These are phyloP conservation scores for Austrolebias charrua DNA, from an alignment of 2,797 vertebrate genomes.

Conservation along the genomic window DNA sequence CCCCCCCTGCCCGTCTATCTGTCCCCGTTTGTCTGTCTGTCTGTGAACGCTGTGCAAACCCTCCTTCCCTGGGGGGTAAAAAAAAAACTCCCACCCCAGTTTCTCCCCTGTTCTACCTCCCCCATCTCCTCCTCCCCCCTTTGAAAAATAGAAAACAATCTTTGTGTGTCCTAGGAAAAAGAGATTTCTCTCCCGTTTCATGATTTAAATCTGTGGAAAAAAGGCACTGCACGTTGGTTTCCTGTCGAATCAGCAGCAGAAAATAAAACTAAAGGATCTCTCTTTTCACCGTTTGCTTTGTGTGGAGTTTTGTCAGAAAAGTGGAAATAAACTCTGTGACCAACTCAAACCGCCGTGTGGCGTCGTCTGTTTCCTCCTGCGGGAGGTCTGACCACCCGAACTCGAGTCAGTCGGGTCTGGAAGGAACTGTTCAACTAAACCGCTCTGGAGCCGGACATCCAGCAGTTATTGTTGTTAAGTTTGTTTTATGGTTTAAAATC, in stretches of 20 bases:
- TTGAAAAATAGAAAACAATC: constrained; percentile 60
- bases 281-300: constrained; percentile 79
- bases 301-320: constrained; percentile 67
- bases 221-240: constrained; percentile 59
- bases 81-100: constrained; percentile 22
- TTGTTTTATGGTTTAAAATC: no score
- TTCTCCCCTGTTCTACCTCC: neutral
- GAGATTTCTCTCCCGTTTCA: constrained; percentile 80
- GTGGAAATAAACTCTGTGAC: constrained; percentile 69
- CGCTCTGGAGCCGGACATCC: no score
- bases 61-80: no score
- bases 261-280: constrained; percentile 76
- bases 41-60: constrained; percentile 67
- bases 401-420: no score
- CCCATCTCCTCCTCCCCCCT: constrained; percentile 36
- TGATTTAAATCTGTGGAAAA: constrained; percentile 67
- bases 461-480: no score
- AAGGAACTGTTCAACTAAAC: no score
- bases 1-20: constrained; percentile 41
- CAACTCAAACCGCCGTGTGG: constrained; percentile 43
- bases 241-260: constrained; percentile 58
- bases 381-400: no score
- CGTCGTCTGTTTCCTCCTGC: constrained; percentile 28
- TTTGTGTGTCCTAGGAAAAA: constrained; percentile 82
- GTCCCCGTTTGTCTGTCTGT: constrained; percentile 55